Evolutionary conservation across 2,888 invertebrate species (phyloP), one percentile per base, ranked within the genome.

Genomic region (Scotopteryx bipunctaria): DNA sequence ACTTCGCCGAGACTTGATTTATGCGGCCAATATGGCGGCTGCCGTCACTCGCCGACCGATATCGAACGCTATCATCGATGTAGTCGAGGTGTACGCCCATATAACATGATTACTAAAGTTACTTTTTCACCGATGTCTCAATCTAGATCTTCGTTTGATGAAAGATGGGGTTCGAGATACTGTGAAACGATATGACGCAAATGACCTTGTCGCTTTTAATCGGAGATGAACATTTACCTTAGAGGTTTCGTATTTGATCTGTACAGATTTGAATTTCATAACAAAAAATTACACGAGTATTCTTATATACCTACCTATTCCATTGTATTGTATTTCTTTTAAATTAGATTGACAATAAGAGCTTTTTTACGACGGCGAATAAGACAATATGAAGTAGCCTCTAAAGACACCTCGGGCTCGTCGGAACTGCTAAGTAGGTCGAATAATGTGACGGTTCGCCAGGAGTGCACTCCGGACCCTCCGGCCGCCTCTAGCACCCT

Each of bases 11-110:
- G 70, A 78, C 81, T 85, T 90, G 89, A 90, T 90, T 90, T 90
- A 89, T 90, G 89, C 87, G 81, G 80, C 83, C 88, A 88, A 89
- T 88, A 88, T 88, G 88, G 88, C 84, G 76, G 79, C 72, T 71
- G 71, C 81, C 83, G 87, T 86, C 89, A 86, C 79, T 85, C 81
- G 77, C 62, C 74, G 62, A 64, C 71, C 77, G 76, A 80, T 85
- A 84, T 83, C 82, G 81, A 86, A 79, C 83, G 79, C 76, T 82
- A 82, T 81, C 79, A 76, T 73, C 76, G 70, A 69, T 75, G 75
- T n/a, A n/a, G n/a, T n/a, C n/a, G n/a, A n/a, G n/a, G n/a, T n/a
- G n/a, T 63, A 58, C 73, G 70, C 33, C 67, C 66, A 62, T 70
- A 72, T 62, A 61, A 66, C 65, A 63, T 63, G 57, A 61, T 61